phyloP scores from a whole-genome alignment of 2,797 vertebrate genomes.

The Urocyon cinereoargenteus region DNA sequence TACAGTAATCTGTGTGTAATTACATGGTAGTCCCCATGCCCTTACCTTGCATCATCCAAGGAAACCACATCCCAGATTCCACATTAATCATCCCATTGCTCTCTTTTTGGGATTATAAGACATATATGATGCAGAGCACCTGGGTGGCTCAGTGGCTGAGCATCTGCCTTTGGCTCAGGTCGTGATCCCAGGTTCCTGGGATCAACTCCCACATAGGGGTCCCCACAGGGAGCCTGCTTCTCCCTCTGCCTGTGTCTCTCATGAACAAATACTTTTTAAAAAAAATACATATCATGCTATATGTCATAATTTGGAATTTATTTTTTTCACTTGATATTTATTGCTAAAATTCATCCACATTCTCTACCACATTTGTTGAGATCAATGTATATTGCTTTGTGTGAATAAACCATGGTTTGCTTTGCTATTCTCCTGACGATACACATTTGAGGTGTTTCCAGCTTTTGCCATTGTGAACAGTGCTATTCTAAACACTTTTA shows the following conservation, averaged over 20 bases:
- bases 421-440: background rate
- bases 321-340: background rate
- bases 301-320: background rate
- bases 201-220: no score
- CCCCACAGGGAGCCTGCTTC: no score
- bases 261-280: no score
- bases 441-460: background rate
- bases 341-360: background rate
- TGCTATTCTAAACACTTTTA: background rate
- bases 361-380: background rate
- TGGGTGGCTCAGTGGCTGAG: no score
- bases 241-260: no score
- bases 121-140: background rate
- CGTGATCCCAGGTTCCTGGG: no score
- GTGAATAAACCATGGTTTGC: background rate
- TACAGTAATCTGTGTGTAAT: background rate
- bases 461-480: background rate
- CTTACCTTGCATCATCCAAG: background rate
- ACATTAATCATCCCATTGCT: background rate
- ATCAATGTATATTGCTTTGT: background rate
- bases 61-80: background rate
- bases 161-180: no score
- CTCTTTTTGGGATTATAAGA: background rate
- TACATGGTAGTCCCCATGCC: background rate
- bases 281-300: no score